Conservation (phyloP, 2,797 vertebrate species). For the Pagetopsis macropterus region DNA sequence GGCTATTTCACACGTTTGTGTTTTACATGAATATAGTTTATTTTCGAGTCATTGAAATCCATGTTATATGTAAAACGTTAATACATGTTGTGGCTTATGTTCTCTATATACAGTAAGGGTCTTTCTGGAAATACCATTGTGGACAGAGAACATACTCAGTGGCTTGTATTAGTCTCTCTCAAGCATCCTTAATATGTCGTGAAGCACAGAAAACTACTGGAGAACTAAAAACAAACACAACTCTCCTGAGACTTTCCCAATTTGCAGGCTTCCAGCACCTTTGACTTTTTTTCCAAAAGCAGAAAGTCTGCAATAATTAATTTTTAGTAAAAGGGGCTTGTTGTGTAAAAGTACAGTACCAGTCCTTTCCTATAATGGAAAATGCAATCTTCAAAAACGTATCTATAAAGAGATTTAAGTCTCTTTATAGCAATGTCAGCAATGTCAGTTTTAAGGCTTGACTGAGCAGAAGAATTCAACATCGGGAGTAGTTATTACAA, state of each 20-base stretch:
- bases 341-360: constrained; percentile 13
- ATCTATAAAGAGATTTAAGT: constrained; percentile 8
- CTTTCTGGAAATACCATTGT: background rate
- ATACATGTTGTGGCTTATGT: background rate
- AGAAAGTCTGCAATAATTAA: constrained; percentile 8
- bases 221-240: background rate
- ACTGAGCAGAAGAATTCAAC: background rate
- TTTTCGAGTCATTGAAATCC: background rate
- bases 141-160: background rate
- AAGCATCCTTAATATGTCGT: background rate
- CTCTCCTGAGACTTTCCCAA: background rate
- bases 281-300: constrained; percentile 10
- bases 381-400: constrained; percentile 20
- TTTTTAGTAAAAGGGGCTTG: constrained; percentile 1
- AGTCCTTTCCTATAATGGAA: background rate
- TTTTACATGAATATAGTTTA: background rate
- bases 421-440: background rate
- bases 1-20: background rate
- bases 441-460: constrained; percentile 15
- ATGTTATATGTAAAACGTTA: background rate
- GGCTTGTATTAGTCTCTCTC: background rate
- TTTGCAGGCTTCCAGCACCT: background rate
- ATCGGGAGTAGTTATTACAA: constrained; percentile 11
- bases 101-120: background rate
- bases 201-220: background rate